These are phyloP conservation scores for Oscheius sp. DNA, from an alignment of 2,888 invertebrate genomes.

Conservation along the genomic window DNA sequence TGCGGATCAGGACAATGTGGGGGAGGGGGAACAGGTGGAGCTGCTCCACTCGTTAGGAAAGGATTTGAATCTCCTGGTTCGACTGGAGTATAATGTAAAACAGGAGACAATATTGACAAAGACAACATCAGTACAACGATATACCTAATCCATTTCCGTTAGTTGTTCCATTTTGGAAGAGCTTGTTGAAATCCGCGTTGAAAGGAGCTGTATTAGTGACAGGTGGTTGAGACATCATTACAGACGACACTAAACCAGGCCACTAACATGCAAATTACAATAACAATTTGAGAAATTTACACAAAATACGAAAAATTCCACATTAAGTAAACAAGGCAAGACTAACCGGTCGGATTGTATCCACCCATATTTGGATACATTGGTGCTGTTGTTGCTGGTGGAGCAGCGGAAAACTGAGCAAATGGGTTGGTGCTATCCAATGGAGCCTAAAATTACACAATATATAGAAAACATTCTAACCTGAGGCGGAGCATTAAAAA, in stretches of 20 bases:
- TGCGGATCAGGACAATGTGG: slow-evolving; percentile 32
- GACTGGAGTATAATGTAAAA: slow-evolving; percentile 12
- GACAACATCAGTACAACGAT: neutral
- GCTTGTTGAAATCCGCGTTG: neutral
- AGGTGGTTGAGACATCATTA: slow-evolving; percentile 18
- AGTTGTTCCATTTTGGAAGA: neutral
- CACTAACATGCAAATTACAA: neutral
- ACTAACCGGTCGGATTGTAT: slow-evolving; percentile 14
- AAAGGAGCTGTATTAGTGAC: neutral
- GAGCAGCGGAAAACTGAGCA: slow-evolving; percentile 33
- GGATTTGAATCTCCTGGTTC: slow-evolving; percentile 44
- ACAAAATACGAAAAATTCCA: neutral
- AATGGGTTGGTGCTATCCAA: slow-evolving; percentile 56
- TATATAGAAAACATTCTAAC: neutral
- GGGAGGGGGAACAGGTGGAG: slow-evolving; percentile 39
- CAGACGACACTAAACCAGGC: slow-evolving; percentile 9
- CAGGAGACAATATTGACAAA: too few species aligned
- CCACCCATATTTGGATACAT: slow-evolving; percentile 18
- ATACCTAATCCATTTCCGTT: slow-evolving; percentile 22
- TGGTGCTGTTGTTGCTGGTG: slow-evolving; percentile 5
- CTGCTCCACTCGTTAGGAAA: slow-evolving; percentile 37
- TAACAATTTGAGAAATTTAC: too few species aligned
- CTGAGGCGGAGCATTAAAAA: slow-evolving; percentile 47
- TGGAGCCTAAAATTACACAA: slow-evolving; percentile 9
- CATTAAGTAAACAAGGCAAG: neutral